Conservation (phyloP, 1,140 invertebrate species). For the Drosophila mayri region DNA sequence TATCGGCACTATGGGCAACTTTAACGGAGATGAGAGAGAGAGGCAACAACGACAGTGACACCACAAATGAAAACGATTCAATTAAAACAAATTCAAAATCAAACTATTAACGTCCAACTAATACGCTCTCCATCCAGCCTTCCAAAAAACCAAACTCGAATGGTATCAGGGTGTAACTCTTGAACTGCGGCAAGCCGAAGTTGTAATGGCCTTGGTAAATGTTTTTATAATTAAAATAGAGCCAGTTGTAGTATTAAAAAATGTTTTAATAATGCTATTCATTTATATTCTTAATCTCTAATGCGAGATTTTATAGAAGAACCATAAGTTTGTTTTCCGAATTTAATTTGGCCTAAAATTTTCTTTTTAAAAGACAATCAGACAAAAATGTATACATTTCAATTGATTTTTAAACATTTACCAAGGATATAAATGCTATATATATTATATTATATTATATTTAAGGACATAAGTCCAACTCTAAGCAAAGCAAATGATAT, state of each 20-base stretch:
- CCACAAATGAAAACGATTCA: slow-evolving; percentile 74
- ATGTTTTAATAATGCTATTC: neutral
- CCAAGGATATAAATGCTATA: neutral
- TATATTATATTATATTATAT: neutral
- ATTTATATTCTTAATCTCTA: neutral
- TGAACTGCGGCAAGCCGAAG: slow-evolving; percentile 17
- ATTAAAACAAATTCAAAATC: slow-evolving; percentile 65
- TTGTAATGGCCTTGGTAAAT: slow-evolving; percentile 9
- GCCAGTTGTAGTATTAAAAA: neutral
- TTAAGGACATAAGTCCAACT: neutral
- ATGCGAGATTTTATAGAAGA: neutral
- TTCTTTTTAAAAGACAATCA: neutral
- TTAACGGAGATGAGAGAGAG: slow-evolving; percentile 66
- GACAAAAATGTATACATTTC: neutral
- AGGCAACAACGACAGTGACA: slow-evolving; percentile 61
- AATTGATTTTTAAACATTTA: neutral
- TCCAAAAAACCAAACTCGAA: slow-evolving; percentile 32
- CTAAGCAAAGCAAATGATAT: neutral
- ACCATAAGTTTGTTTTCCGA: too few relatives aligned
- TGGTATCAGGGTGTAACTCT: neutral
- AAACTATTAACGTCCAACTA: slow-evolving; percentile 29
- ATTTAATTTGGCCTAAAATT: neutral
- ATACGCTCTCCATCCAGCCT: slow-evolving; percentile 14
- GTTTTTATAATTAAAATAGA: neutral
- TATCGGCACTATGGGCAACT: slow-evolving; percentile 80